Evolutionary conservation across 2,113 vertebrate genomes (phyloP).

Genomic region (Myotis lucifugus): DNA sequence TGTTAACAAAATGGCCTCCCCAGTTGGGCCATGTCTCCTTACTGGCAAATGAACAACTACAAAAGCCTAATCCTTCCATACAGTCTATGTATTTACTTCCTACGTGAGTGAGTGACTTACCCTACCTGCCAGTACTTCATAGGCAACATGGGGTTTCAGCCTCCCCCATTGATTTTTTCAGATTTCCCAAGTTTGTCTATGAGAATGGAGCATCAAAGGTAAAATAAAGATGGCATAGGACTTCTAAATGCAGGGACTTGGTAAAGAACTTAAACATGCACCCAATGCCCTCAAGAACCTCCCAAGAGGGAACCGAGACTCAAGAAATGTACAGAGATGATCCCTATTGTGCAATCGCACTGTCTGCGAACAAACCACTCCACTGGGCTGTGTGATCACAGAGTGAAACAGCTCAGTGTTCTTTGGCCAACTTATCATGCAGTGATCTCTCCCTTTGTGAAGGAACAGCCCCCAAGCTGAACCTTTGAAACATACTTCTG

Average conservation of each 20-base stretch:
- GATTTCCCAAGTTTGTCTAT: background rate
- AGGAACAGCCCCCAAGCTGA: background rate
- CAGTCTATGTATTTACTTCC: fast-evolving
- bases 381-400: background rate
- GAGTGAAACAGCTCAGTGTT: background rate
- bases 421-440: background rate
- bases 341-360: background rate
- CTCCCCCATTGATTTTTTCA: background rate
- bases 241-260: background rate
- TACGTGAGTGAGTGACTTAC: background rate
- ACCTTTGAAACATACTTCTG: background rate
- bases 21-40: background rate
- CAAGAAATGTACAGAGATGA: background rate
- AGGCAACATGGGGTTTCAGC: background rate
- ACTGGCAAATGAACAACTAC: background rate
- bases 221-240: background rate
- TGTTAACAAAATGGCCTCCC: background rate
- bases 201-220: background rate
- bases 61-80: fast-evolving
- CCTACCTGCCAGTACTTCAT: background rate
- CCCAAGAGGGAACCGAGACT: background rate
- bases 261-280: background rate
- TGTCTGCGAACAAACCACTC: background rate
- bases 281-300: background rate
- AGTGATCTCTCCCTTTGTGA: background rate